Percentiles rank a stretch among this genome's conserved stretches.
phyloP scores from a whole-genome alignment of 2,888 invertebrate genomes.

The Orgyia antiqua region DNA sequence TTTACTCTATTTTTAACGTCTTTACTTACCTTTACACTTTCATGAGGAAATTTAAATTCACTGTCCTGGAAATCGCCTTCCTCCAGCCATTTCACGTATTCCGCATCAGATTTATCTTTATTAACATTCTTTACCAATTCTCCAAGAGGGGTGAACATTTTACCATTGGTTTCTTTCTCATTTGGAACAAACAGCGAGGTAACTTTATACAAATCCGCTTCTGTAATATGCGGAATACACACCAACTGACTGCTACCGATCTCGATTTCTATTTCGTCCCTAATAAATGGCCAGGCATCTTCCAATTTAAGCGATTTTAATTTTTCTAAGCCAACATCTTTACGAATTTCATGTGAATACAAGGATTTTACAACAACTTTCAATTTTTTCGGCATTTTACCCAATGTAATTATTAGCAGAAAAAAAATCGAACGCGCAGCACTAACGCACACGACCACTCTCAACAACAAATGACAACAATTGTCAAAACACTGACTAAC shows the following conservation, averaged over 20 bases:
- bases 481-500: background rate
- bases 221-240: conserved; percentile 73
- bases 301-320: conserved; percentile 68
- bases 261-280: conserved; percentile 73
- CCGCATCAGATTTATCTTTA: conserved; percentile 54
- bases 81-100: conserved; percentile 59
- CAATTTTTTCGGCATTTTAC: conserved; percentile 70
- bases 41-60: conserved; percentile 69
- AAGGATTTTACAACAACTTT: conserved; percentile 71
- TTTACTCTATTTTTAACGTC: too few species aligned
- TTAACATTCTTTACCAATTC: conserved; percentile 61
- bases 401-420: background rate
- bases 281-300: conserved; percentile 74
- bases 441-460: too few species aligned
- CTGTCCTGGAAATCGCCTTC: conserved; percentile 52
- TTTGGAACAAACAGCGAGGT: conserved; percentile 71
- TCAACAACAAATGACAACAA: too few species aligned
- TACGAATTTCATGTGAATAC: conserved; percentile 71
- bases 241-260: conserved; percentile 70
- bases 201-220: conserved; percentile 67
- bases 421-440: background rate
- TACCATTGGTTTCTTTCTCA: conserved; percentile 65
- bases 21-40: conserved; percentile 52
- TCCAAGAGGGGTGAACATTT: conserved; percentile 69
- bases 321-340: conserved; percentile 67